These are phyloP conservation scores for Yponomeuta cagnagella DNA, from an alignment of 2,888 invertebrate genomes.

Conservation along the genomic window DNA sequence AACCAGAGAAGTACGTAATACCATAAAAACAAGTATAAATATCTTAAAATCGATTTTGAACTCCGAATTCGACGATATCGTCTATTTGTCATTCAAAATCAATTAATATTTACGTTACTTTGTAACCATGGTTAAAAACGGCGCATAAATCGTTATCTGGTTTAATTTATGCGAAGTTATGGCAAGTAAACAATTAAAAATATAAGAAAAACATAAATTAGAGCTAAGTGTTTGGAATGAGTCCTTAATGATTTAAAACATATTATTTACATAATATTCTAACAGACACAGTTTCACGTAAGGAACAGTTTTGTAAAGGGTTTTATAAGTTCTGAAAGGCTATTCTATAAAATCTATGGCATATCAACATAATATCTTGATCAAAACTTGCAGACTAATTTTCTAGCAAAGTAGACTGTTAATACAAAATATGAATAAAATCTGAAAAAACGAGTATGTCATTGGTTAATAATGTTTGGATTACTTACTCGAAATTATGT, in stretches of 20 bases:
- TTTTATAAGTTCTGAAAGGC: not conserved
- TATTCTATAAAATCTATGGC: not conserved
- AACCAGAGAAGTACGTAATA: not conserved
- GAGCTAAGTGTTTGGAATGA: constrained; percentile 70
- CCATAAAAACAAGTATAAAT: not conserved
- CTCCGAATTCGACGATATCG: too few relatives aligned
- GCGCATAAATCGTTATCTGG: not conserved
- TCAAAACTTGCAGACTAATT: too few relatives aligned
- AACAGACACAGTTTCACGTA: not conserved
- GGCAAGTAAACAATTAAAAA: constrained; percentile 66
- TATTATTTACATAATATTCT: constrained; percentile 1
- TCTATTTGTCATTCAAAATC: too few relatives aligned
- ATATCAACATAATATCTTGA: too few relatives aligned
- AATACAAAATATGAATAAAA: too few relatives aligned
- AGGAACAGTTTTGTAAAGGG: not conserved
- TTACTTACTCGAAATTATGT: too few relatives aligned
- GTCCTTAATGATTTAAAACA: constrained; percentile 36
- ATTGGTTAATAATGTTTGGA: too few relatives aligned
- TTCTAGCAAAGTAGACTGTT: too few relatives aligned
- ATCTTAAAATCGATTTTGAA: not conserved
- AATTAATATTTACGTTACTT: too few relatives aligned
- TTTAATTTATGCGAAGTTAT: constrained; percentile 34
- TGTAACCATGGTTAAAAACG: too few relatives aligned
- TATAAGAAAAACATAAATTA: constrained; percentile 49
- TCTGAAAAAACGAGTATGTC: too few relatives aligned